These are phyloP conservation scores for Alcedo atthis DNA, from an alignment of 2,797 vertebrate genomes.

Conservation along the genomic window DNA sequence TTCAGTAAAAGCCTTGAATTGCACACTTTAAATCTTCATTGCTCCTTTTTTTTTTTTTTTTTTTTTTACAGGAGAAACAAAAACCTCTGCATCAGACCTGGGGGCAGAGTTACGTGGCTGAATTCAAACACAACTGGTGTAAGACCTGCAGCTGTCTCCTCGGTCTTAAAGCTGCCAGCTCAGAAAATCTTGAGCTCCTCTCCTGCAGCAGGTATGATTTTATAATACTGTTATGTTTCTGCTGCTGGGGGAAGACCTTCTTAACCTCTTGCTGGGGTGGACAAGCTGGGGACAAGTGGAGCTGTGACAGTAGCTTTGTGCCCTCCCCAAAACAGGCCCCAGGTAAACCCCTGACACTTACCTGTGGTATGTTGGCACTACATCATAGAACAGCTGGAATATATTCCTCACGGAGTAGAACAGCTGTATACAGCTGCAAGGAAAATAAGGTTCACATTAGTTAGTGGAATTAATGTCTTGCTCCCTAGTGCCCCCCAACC, in stretches of 20 bases:
- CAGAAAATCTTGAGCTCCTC: neutral
- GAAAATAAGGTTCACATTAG: neutral
- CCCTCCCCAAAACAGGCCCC: neutral
- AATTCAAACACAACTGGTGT: neutral
- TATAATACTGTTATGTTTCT: fast-evolving
- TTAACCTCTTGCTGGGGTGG: neutral
- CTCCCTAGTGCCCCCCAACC: neutral
- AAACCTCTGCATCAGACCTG: neutral
- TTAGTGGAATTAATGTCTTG: neutral
- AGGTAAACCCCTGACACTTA: constrained; percentile 32
- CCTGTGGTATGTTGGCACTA: constrained; percentile 98
- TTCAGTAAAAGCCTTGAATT: neutral
- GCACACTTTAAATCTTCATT: fast-evolving
- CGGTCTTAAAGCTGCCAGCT: fast-evolving
- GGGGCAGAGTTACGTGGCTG: fast-evolving
- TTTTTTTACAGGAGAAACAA: neutral
- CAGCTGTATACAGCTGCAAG: constrained; percentile 88
- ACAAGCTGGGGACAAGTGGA: neutral
- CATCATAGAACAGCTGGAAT: constrained; percentile 95
- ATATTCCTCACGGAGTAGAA: constrained; percentile 94
- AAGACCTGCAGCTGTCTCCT: neutral
- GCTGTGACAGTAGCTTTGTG: fast-evolving
- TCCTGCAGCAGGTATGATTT: neutral
- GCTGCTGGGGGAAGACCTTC: neutral
- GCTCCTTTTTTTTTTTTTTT: neutral